Percentiles rank a stretch among this genome's conserved stretches.
These are phyloP conservation scores for Hippolais icterina DNA, from an alignment of 2,113 vertebrate species.

Conservation along the genomic window DNA sequence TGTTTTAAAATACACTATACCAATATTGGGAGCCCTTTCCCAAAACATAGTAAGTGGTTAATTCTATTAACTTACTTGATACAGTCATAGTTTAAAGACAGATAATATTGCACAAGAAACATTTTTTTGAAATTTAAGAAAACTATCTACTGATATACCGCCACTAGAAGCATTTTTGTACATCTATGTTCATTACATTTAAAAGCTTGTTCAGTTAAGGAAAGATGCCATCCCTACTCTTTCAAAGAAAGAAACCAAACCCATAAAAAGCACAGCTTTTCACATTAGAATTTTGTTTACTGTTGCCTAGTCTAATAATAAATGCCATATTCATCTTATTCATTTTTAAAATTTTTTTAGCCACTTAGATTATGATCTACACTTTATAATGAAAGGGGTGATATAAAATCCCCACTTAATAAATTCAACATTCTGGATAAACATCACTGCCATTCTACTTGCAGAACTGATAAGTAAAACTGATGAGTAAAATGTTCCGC, in stretches of 20 bases:
- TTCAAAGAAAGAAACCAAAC: not conserved
- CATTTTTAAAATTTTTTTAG: not conserved
- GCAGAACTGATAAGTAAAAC: not conserved
- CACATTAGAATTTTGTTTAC: not conserved
- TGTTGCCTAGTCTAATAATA: not conserved
- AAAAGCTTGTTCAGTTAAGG: not conserved
- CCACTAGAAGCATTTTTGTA: not conserved
- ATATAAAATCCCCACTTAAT: not conserved
- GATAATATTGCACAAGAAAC: not conserved
- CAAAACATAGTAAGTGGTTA: not conserved
- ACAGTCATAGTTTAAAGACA: not conserved
- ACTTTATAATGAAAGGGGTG: not conserved
- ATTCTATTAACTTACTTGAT: not conserved
- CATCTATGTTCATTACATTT: not conserved
- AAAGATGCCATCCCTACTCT: not conserved
- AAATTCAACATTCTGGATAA: not conserved
- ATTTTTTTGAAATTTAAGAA: not conserved
- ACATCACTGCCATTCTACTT: not conserved
- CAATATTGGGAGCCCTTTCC: not conserved
- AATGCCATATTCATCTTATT: not conserved
- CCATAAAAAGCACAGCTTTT: not conserved
- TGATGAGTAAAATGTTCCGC: not conserved
- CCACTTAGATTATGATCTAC: not conserved
- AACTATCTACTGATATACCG: not conserved
- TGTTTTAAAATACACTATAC: not conserved